Conservation (phyloP, 2,797 vertebrate genomes). For the Tapirus indicus region DNA sequence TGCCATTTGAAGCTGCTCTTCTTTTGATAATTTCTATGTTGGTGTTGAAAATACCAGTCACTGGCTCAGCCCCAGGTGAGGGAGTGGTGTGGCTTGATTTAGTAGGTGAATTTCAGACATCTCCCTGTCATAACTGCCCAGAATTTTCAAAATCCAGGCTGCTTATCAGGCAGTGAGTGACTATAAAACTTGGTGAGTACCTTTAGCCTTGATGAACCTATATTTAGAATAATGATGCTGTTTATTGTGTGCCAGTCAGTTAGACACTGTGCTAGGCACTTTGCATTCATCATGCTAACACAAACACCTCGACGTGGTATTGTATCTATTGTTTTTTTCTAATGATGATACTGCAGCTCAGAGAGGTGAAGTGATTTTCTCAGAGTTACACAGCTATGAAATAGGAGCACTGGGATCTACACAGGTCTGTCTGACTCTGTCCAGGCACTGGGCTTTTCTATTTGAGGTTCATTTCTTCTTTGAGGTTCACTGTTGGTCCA, state of each 20-base stretch:
- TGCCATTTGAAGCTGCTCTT: background rate
- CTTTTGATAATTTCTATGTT: slow-evolving; percentile 24
- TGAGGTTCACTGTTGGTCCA: background rate
- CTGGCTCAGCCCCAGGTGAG: background rate
- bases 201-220: background rate
- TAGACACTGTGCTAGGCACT: background rate
- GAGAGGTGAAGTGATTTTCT: background rate
- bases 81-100: background rate
- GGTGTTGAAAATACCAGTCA: slow-evolving; percentile 11
- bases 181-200: background rate
- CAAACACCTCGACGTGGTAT: background rate
- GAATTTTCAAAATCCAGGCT: slow-evolving; percentile 14
- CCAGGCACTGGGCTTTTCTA: background rate
- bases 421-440: background rate
- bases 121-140: background rate
- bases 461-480: background rate
- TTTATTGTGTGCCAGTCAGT: background rate
- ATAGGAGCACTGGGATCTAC: too few species aligned
- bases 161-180: background rate
- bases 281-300: background rate
- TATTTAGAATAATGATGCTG: background rate
- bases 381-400: background rate
- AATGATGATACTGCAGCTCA: background rate
- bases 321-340: background rate
- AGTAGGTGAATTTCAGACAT: background rate